Evolutionary conservation across 2,797 vertebrate genomes (phyloP), one percentile per base, ranked within the genome.

Genomic region (Bovichtus diacanthus): DNA sequence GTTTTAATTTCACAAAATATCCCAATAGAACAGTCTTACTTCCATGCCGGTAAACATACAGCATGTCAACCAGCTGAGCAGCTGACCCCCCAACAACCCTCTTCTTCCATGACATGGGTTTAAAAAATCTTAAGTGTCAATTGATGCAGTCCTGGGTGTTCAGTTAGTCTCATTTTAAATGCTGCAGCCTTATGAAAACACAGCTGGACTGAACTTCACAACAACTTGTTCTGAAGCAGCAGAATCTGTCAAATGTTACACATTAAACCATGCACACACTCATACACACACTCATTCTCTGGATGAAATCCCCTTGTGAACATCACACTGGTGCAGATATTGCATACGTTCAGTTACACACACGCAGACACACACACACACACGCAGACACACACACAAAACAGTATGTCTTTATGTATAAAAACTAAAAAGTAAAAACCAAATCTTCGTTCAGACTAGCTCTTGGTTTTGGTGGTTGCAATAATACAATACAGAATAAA

Each of bases 1-100:
- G 53, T 82, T 92, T 93, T 92, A 90, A 88, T 92, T 89, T 76
- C 70, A 67, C 78, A 91, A 93, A 92, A 88, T 78, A 86, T 80
- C 62, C 69, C 50, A 87, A 80, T 25, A 38, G 36, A 83, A 73
- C 64, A 68, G 19, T 65, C 34, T 71, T 44, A 27, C 25, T 78
- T 84, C 43, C 29, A 74, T 58, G 31, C 46, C 15, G 65, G 50
- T 67, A 56, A 72, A 85, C 65, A 80, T 53, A 81, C 16, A 72
- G 70, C 4, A 82, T 25, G 51, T 65, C 19, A 27, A 38, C 63
- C 29, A 46, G 67, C 41, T 18, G 34, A 60, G 21, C 31, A 60
- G 23, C 18, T 31, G n/a, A n/a, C 1, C 47, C 11, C 23, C 23
- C 18, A 65, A 60, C 23, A 58, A 51, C 18, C 1, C 23, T 60